A percentile compares a stretch with the other conserved stretches of the same genome.
Conservation (phyloP, 2,888 invertebrate genomes). For the Antheraea yamamai region DNA sequence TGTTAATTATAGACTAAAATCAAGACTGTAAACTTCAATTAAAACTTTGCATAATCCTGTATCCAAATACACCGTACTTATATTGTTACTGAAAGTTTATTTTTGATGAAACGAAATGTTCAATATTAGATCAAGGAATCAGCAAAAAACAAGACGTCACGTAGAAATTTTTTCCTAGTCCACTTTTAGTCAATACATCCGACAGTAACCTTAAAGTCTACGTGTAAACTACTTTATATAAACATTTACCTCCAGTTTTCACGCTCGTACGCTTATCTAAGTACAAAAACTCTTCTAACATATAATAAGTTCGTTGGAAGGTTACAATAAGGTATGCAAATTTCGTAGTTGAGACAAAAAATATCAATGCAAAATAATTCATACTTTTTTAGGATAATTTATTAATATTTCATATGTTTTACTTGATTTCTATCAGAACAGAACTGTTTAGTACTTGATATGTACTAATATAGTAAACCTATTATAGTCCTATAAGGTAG, state of each 20-base stretch:
- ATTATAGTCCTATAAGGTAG: background rate
- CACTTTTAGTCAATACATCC: slow-evolving; percentile 26
- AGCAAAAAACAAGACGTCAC: slow-evolving; percentile 30
- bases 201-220: slow-evolving; percentile 28
- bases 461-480: background rate
- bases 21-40: background rate
- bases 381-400: background rate
- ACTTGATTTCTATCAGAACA: background rate
- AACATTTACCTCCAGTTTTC: slow-evolving; percentile 38
- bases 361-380: background rate
- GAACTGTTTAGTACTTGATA: background rate
- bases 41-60: background rate
- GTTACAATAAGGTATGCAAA: slow-evolving; percentile 42
- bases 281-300: slow-evolving; percentile 34
- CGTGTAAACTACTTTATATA: slow-evolving; percentile 37
- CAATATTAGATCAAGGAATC: slow-evolving; percentile 1
- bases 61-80: background rate
- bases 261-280: slow-evolving; percentile 48
- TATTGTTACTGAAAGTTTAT: background rate
- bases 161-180: slow-evolving; percentile 34
- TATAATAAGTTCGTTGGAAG: slow-evolving; percentile 30
- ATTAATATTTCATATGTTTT: background rate
- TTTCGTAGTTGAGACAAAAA: slow-evolving; percentile 32
- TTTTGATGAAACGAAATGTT: background rate
- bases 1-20: too few species aligned